These are phyloP conservation scores for Lepidocyrtinus sp. DNA, from an alignment of 2,888 invertebrate genomes.

Conservation along the genomic window DNA sequence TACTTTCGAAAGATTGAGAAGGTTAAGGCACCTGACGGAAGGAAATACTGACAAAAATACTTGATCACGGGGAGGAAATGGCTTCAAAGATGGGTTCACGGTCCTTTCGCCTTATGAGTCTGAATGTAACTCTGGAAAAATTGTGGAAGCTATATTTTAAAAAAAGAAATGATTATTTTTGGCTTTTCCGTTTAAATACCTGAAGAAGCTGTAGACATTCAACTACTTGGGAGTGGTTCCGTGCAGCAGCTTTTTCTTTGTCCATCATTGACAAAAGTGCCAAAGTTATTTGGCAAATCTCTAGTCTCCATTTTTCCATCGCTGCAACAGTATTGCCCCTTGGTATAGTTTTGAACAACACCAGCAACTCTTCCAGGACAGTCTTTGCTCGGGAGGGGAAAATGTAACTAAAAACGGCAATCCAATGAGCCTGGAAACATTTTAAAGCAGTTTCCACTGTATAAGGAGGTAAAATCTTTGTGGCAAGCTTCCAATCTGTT, in stretches of 20 bases:
- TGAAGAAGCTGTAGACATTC: constrained; percentile 27
- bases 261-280: constrained; percentile 47
- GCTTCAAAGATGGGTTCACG: too few relatives aligned
- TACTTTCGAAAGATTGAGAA: too few relatives aligned
- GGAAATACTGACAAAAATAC: too few relatives aligned
- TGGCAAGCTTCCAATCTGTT: constrained; percentile 75
- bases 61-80: too few relatives aligned
- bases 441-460: constrained; percentile 75
- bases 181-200: too few relatives aligned
- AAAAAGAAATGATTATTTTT: too few relatives aligned
- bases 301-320: constrained; percentile 29
- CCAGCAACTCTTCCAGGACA: constrained; percentile 55
- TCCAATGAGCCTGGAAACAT: constrained; percentile 78
- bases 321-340: neutral
- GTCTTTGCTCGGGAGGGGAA: constrained; percentile 52
- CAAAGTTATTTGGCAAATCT: constrained; percentile 47
- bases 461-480: constrained; percentile 77
- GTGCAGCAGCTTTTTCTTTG: constrained; percentile 27
- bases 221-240: constrained; percentile 9
- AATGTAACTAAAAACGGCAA: constrained; percentile 75
- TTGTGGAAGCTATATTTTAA: too few relatives aligned
- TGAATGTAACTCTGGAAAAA: too few relatives aligned
- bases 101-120: too few relatives aligned
- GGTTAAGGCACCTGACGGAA: too few relatives aligned
- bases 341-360: constrained; percentile 17